Evolutionary conservation across 1,140 invertebrate genomes (phyloP).

Genomic region (Rhizoglyphus robini): DNA sequence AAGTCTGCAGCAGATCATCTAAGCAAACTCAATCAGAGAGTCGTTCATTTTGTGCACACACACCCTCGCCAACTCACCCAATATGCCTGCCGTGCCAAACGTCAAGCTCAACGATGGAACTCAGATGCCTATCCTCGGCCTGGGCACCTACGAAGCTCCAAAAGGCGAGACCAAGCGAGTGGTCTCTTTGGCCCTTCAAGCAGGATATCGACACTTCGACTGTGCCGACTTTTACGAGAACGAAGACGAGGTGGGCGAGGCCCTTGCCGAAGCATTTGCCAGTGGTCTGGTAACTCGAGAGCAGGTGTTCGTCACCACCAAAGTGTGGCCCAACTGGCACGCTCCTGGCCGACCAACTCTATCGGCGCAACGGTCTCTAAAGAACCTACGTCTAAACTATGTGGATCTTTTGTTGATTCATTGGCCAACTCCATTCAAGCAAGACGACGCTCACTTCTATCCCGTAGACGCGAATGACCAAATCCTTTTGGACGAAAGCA

Average conservation of each 20-base stretch:
- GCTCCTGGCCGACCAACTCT: slow-evolving; percentile 46
- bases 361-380: slow-evolving; percentile 48
- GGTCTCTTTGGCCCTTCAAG: slow-evolving; percentile 62
- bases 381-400: slow-evolving; percentile 53
- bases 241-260: slow-evolving; percentile 66
- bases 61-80: no score
- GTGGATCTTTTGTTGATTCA: slow-evolving; percentile 69
- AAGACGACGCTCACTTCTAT: slow-evolving; percentile 44
- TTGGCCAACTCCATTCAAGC: slow-evolving; percentile 52
- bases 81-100: slow-evolving; percentile 9
- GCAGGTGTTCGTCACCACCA: slow-evolving; percentile 61
- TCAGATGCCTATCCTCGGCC: slow-evolving; percentile 25
- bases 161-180: slow-evolving; percentile 52
- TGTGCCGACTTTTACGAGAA: slow-evolving; percentile 73
- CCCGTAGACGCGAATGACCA: slow-evolving; percentile 33
- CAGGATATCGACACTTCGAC: slow-evolving; percentile 77
- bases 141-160: slow-evolving; percentile 36
- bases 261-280: slow-evolving; percentile 51
- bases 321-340: slow-evolving; percentile 50
- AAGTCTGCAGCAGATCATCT: no score
- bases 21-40: no score
- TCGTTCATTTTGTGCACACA: no score
- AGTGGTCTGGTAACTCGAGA: slow-evolving; percentile 59
- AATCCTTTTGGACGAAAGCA: not conserved
- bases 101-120: slow-evolving; percentile 20